Conservation (phyloP, 2,888 invertebrate species). For the Drosophila neonasuta region DNA sequence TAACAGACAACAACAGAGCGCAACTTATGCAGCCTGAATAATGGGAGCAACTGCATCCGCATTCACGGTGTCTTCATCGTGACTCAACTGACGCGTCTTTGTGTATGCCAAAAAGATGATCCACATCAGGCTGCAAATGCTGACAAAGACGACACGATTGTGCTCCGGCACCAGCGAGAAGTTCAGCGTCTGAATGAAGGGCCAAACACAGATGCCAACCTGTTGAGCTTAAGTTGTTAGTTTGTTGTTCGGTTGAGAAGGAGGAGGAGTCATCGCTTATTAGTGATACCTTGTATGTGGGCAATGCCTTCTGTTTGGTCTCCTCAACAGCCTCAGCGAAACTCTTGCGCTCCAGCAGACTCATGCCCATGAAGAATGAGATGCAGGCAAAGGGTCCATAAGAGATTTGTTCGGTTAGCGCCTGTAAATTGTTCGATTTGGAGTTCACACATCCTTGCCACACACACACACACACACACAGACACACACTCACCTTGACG, state of each 20-base stretch:
- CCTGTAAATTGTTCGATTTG: slow-evolving; percentile 75
- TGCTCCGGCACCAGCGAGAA: slow-evolving; percentile 88
- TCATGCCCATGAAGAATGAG: slow-evolving; percentile 90
- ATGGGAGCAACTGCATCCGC: background rate
- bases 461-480: no score
- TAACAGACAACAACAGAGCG: slow-evolving; percentile 2
- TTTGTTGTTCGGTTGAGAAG: background rate
- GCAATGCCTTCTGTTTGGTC: slow-evolving; percentile 87
- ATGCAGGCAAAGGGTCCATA: slow-evolving; percentile 90
- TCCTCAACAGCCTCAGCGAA: slow-evolving; percentile 86
- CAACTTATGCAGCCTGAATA: slow-evolving; percentile 2
- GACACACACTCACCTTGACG: slow-evolving; percentile 84
- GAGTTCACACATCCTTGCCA: background rate
- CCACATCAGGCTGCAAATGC: slow-evolving; percentile 89
- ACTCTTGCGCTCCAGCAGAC: slow-evolving; percentile 87
- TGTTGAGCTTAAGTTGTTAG: slow-evolving; percentile 27
- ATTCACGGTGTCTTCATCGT: background rate
- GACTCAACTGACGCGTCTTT: slow-evolving; percentile 84
- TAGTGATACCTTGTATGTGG: slow-evolving; percentile 85
- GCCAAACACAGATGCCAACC: slow-evolving; percentile 87
- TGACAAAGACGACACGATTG: slow-evolving; percentile 88
- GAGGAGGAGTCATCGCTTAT: background rate
- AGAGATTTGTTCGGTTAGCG: slow-evolving; percentile 88
- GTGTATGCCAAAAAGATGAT: slow-evolving; percentile 90
- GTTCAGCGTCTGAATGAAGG: slow-evolving; percentile 88